Base-by-base conservation (phyloP, 1,140 invertebrate genomes). In the Uloborus diversus region DNA sequence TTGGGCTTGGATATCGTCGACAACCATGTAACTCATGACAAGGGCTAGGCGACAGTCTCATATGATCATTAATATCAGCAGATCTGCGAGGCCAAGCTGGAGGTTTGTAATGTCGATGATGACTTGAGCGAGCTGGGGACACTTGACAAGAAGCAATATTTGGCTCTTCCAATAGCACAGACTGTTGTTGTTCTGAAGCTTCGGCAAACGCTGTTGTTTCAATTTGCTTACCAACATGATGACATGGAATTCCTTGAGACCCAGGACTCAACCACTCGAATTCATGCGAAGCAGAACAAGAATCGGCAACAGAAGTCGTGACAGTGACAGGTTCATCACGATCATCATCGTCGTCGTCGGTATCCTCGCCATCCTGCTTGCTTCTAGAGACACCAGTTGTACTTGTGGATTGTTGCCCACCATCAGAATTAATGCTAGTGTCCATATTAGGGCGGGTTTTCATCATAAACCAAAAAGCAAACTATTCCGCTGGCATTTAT, bases 241-340 rank as follows among this genome's bases (percentile, higher is more conserved):
- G 27, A 71, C 42, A 71, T 14, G 53, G 17, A 11, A 37, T 33
- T 17, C 33, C 53, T n/a, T 71, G 68, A 2, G 57, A 75, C 7
- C 5, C 47, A 14, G 73, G 73, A 65, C 62, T 66, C 9, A 65
- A 17, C 73, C 73, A 78, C 32, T 78, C 61, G 57, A 78, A 78
- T 25, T 78, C 73, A 32, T 78, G 73, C 5, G 73, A 78, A n/a
- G 73, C 73, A 32, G 62, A 65, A 23, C 73, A 78, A 25, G 37
- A 37, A 25, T 78, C 61, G 20, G 49, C 62, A 30, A 37, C 61
- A 2, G 64, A 51, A 23, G 64, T 49, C n/a, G 42, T 27, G 7
- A 57, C 49, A 1, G 42, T 37, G 0, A 17, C 62, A 1, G 37
- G 42, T 7, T 64, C 59, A 57, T 53, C 59, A 13, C 17, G 30